Base-by-base conservation (phyloP, 2,888 invertebrate species). In the Sepioteuthis lessoniana region DNA sequence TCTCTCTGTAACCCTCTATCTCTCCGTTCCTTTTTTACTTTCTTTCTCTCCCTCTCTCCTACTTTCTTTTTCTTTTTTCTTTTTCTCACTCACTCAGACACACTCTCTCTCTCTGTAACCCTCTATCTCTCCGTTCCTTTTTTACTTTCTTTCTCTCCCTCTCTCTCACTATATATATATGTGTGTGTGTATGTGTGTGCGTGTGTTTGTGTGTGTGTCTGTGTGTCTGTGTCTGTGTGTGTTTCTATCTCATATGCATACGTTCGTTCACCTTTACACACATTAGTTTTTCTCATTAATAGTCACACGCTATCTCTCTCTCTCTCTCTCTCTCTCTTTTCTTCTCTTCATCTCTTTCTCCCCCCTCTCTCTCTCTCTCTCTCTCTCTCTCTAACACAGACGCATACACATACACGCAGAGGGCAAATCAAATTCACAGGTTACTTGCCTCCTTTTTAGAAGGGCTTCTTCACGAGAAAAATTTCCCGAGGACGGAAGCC, bases 401-500 rank as follows among this genome's bases (percentile, higher is more conserved):
- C 42, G 7, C 42, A 42, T 7, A 42, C 42, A 42, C 42, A 42
- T 7, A 42, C 42, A 42, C 42, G 7, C 42, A 42, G 4, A 35
- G n/a, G 19, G 3, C n/a, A 76, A 76, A 76, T 76, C 76, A n/a
- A 76, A 76, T 76, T 76, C 76, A 0, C 76, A 76, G n/a, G n/a
- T n/a, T 10, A n/a, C 76, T 76, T n/a, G n/a, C 76, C n/a, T 76
- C n/a, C n/a, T 55, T 55, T 55, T 76, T 35, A n/a, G n/a, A 76
- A 76, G n/a, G 76, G 76, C n/a, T 76, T 76, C 76, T n/a, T n/a
- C 16, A n/a, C n/a, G 76, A n/a, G 76, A n/a, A 76, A 76, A 76
- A n/a, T 76, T 76, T 76, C n/a, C 76, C n/a, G 76, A 76, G n/a
- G n/a, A 76, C 76, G n/a, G 76, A 76, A 16, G 76, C 76, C 76